These are phyloP conservation scores for Dendrocincla tyrannina DNA, from an alignment of 2,797 vertebrate genomes.

Conservation along the genomic window DNA sequence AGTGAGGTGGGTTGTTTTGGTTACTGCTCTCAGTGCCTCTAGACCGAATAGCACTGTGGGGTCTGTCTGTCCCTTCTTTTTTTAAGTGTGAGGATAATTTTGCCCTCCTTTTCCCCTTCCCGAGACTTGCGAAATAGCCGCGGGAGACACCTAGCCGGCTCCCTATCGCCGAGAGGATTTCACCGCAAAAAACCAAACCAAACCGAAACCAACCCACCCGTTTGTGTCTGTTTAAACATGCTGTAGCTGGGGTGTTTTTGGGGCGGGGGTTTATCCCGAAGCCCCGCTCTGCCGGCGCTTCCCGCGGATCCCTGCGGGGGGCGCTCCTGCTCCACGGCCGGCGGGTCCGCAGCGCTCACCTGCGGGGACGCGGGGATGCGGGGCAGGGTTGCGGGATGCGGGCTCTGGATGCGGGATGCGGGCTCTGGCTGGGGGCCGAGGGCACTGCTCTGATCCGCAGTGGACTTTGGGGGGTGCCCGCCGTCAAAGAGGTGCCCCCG, in stretches of 20 bases:
- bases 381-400: background rate
- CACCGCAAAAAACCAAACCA: background rate
- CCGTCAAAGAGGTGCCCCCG: background rate
- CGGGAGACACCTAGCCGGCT: rapidly evolving
- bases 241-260: rapidly evolving
- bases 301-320: background rate
- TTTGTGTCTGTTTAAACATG: background rate
- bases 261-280: background rate
- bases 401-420: background rate
- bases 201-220: background rate
- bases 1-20: background rate
- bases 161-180: rapidly evolving
- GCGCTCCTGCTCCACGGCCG: background rate
- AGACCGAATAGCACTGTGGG: rapidly evolving
- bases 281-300: background rate
- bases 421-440: background rate
- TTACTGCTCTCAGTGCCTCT: background rate
- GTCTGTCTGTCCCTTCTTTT: background rate
- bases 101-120: rapidly evolving
- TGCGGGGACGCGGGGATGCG: background rate
- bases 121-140: rapidly evolving
- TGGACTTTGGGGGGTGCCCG: rapidly evolving
- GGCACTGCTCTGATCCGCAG: too few relatives aligned
- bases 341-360: background rate
- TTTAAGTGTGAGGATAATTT: background rate